phyloP scores from a whole-genome alignment of 2,888 invertebrate species.

The Nipponacmea schrenckii region DNA sequence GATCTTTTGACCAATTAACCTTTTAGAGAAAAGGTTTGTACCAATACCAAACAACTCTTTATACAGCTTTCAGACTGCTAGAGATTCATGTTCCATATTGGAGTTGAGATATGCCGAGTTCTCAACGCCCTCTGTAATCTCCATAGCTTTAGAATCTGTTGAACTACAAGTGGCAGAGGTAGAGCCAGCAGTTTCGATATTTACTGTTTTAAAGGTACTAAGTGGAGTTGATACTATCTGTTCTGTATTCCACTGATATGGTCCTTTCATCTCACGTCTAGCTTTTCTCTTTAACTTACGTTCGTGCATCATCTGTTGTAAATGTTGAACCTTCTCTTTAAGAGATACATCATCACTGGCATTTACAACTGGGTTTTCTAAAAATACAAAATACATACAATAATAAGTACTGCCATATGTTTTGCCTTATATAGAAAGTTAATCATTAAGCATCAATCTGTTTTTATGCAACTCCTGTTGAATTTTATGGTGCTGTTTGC shows the following conservation, averaged over 20 bases:
- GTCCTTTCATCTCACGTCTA: conserved; percentile 74
- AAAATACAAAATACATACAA: background rate
- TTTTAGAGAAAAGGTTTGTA: conserved; percentile 30
- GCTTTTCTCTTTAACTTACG: conserved; percentile 77
- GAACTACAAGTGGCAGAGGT: conserved; percentile 10
- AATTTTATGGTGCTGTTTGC: no score
- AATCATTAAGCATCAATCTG: no score
- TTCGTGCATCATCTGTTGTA: conserved; percentile 90
- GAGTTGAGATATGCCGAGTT: conserved; percentile 33
- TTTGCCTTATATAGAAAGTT: no score
- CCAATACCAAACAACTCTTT: conserved; percentile 13
- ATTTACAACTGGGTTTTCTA: conserved; percentile 9
- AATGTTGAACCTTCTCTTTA: conserved; percentile 86
- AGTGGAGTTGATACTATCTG: conserved; percentile 15
- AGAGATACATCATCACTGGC: conserved; percentile 77
- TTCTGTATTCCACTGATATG: conserved; percentile 45
- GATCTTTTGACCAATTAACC: conserved; percentile 16
- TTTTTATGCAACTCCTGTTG: no score
- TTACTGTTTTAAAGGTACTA: conserved; percentile 8
- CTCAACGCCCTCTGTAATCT: conserved; percentile 22
- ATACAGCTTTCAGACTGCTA: conserved; percentile 43
- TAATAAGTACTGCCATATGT: background rate
- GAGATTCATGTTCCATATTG: conserved; percentile 47
- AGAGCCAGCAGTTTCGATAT: background rate
- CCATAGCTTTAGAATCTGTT: conserved; percentile 9